Percentiles rank a stretch among this genome's conserved stretches.
Evolutionary conservation across 2,113 vertebrate genomes (phyloP).

Genomic region (Psittacus erithacus): DNA sequence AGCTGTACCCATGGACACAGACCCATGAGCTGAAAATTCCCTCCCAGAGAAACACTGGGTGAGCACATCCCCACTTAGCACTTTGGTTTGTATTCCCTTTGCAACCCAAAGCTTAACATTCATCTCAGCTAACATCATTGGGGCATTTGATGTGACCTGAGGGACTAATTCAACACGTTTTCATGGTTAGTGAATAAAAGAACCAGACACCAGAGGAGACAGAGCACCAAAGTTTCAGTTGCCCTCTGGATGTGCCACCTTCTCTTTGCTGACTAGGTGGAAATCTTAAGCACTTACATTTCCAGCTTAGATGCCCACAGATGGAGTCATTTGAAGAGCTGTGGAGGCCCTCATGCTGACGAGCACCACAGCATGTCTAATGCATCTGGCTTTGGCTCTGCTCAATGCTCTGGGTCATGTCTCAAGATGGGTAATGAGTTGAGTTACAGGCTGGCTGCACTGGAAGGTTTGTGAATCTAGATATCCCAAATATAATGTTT

Average conservation of each 20-base stretch:
- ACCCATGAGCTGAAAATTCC: not conserved
- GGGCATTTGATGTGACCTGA: not conserved
- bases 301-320: not conserved
- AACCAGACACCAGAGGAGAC: not conserved
- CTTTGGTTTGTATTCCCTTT: not conserved
- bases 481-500: not conserved
- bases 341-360: not conserved
- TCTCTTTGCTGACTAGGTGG: not conserved
- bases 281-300: not conserved
- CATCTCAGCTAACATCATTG: not conserved
- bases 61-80: not conserved
- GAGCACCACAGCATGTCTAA: not conserved
- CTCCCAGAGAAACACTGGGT: not conserved
- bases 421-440: rapidly evolving
- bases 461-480: not conserved
- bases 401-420: rapidly evolving
- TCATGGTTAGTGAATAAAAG: not conserved
- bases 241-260: rapidly evolving
- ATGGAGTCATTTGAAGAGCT: not conserved
- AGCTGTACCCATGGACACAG: not conserved
- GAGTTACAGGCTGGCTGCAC: not conserved
- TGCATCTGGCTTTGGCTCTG: not conserved
- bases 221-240: rapidly evolving
- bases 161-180: not conserved
- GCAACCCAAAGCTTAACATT: not conserved